Base-by-base conservation (phyloP, 2,888 invertebrate genomes). In the Mongoloraphidia duomilia region DNA sequence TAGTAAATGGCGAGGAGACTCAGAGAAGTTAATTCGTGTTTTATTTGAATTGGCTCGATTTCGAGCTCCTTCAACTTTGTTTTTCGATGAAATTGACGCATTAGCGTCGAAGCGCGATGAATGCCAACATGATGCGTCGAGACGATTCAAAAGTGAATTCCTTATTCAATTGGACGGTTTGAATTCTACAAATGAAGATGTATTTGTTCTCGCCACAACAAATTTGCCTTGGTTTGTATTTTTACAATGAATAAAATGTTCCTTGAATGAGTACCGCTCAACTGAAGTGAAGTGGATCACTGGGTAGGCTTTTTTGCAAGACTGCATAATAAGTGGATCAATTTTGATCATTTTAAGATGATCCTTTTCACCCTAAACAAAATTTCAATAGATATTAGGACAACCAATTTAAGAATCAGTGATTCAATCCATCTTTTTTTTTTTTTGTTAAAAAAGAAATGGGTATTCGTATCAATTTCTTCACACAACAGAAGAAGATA, bases 1-100 rank as follows among this genome's bases (percentile, higher is more conserved):
- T n/a, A 91, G 89, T 60, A 96, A 96, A 67, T 95, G 94, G 94
- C 73, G 94, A 34, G 95, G 95, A 0, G 95, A 96, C 58, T 93
- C 93, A 0, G 95, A 95, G 70, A 94, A 93, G 68, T 81, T 92
- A 57, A 75, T 95, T 41, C 81, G 89, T 69, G 82, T 90, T 0
- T 70, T 95, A 41, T 93, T 93, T 65, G 89, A 93, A 57, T 72
- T 92, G 67, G 94, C 95, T 0, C 75, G 82, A 37, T 78, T 80
- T 62, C 82, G 86, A 61, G 81, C 91, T 0, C 95, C 95, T 0
- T 84, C 92, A 0, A 85, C 91, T 9, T 87, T 95, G 58, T 95
- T 95, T 66, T 77, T 95, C 44, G 95, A 95, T 63, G 95, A 95
- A 68, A 76, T 94, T 50, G 95, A 95, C 62, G 83, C 91, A 11